Percentiles rank a stretch among this genome's conserved stretches.
phyloP scores from a whole-genome alignment of 2,113 vertebrate genomes.

The Madoqua kirkii region DNA sequence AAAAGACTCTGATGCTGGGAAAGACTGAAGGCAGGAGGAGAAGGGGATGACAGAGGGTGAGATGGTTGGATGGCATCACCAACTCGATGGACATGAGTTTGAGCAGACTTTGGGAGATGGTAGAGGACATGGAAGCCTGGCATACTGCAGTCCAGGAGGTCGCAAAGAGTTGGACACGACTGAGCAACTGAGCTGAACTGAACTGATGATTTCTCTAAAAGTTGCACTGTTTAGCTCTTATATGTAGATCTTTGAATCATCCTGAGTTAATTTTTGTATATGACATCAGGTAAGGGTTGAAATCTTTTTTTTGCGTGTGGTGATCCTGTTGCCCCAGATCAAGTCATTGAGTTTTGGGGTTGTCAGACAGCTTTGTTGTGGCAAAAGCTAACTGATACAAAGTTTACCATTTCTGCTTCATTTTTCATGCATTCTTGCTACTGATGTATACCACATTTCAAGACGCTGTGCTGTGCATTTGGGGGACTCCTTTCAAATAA shows the following conservation, averaged over 20 bases:
- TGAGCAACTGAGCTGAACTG: not conserved
- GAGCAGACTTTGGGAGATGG: not conserved
- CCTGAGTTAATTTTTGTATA: not conserved
- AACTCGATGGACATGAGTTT: not conserved
- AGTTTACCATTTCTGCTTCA: not conserved
- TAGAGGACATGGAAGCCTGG: not conserved
- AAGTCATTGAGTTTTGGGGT: not conserved
- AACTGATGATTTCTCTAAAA: not conserved
- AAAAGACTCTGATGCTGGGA: not conserved
- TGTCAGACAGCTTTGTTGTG: not conserved
- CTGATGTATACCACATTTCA: not conserved
- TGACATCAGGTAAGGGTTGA: not conserved
- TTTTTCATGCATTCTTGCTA: not conserved
- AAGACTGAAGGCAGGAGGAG: not conserved
- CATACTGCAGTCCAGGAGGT: not conserved
- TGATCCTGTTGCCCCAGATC: not conserved
- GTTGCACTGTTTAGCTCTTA: not conserved
- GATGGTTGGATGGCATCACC: not conserved
- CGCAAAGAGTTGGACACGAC: accelerated
- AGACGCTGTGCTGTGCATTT: not conserved
- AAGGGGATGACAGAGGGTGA: not conserved
- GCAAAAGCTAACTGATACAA: not conserved
- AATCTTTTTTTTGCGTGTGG: not conserved
- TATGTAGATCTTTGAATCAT: not conserved
- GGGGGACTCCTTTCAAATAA: not conserved